Evolutionary conservation across 2,797 vertebrate genomes (phyloP).

Genomic region (Pagetopsis macropterus): DNA sequence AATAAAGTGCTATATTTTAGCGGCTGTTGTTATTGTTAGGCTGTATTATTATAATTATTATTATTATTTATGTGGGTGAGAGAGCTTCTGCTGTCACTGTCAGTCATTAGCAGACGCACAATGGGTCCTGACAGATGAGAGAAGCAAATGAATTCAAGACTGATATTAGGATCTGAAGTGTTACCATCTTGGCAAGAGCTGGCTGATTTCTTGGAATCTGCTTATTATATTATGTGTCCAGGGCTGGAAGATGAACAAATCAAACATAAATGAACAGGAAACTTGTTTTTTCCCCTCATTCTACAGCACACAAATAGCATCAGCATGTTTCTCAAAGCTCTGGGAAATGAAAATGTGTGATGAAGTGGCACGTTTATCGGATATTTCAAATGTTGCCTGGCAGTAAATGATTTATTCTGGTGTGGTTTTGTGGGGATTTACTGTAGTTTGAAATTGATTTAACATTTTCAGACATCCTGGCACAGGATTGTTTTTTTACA

Average conservation of each 20-base stretch:
- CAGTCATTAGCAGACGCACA: constrained; percentile 71
- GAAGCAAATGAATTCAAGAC: constrained; percentile 72
- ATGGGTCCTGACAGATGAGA: constrained; percentile 75
- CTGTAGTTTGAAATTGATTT: constrained; percentile 9
- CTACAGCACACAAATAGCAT: constrained; percentile 51
- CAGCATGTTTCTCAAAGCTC: constrained; percentile 55
- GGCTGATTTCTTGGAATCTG: constrained; percentile 58
- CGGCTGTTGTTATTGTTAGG: constrained; percentile 49
- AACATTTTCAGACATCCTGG: constrained; percentile 22
- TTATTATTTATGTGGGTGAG: constrained; percentile 43
- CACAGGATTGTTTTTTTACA: constrained; percentile 1
- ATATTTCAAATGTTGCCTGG: constrained; percentile 34
- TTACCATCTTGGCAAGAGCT: constrained; percentile 53
- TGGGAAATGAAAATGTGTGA: constrained; percentile 30
- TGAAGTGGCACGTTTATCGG: constrained; percentile 33
- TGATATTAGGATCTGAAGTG: constrained; percentile 69
- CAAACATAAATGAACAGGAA: constrained; percentile 33
- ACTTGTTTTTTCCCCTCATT: not conserved
- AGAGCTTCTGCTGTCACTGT: constrained; percentile 64
- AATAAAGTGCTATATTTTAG: constrained; percentile 37
- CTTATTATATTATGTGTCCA: constrained; percentile 52
- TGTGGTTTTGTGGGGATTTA: constrained; percentile 6
- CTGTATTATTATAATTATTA: not conserved
- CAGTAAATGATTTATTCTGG: constrained; percentile 7
- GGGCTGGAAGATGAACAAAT: constrained; percentile 53